Base-by-base conservation (phyloP, 2,888 invertebrate genomes). In the Lycocerus yunnanus region DNA sequence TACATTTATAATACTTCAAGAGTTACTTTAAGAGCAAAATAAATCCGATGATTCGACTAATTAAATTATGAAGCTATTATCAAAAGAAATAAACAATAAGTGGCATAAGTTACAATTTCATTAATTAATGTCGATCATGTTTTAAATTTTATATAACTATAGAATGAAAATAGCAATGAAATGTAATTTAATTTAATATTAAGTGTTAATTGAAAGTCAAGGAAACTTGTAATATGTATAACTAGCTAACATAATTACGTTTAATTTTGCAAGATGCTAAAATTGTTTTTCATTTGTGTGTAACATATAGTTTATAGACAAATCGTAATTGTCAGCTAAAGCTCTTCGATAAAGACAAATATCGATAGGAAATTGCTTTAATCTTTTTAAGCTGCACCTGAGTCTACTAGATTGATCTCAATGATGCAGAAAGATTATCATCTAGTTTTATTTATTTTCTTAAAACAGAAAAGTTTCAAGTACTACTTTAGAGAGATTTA, bases 301-400 rank as follows among this genome's bases (percentile, higher is more conserved):
- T n/a, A 43, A n/a, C n/a, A 43, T n/a, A n/a, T 18, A 63, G 16
- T 18, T 63, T 78, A 79, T 74, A 63, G 75, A 70, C 71, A 74
- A 80, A 80, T 80, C 80, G 80, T 81, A 80, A 82, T 78, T 82
- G 79, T 74, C 79, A 78, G 77, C 78, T 72, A 77, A 77, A 78
- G 78, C 79, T 78, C 77, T 80, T 78, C 80, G 78, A 82, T 81
- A 81, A 78, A 81, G 81, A 83, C 82, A 82, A 83, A 83, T 83
- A 83, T 82, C 81, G 81, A 77, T 78, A 79, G 79, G 77, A 81
- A 83, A 83, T 83, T 81, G 82, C 81, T 82, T 82, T 82, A 82
- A 83, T 82, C 82, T 82, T 82, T 80, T 75, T 78, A 73, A 73
- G 77, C 77, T 81, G 80, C 83, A 83, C 83, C 83, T 83, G 83